These are phyloP conservation scores for Myiagra hebetior DNA, from an alignment of 2,113 vertebrate genomes.

Conservation along the genomic window DNA sequence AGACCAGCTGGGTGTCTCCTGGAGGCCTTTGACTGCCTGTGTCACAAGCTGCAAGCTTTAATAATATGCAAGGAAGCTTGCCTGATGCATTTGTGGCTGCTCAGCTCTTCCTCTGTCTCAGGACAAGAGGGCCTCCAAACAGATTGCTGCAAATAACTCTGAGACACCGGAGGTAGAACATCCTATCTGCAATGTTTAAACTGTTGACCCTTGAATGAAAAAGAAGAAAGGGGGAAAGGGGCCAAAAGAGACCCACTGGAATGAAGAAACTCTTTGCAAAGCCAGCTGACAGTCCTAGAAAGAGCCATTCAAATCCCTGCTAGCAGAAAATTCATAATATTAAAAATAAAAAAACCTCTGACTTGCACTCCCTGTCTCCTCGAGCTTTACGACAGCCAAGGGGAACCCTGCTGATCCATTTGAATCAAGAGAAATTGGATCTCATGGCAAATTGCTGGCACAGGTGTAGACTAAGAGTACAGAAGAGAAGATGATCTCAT, in stretches of 20 bases:
- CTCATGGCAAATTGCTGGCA: neutral
- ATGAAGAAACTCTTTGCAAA: neutral
- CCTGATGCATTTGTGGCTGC: neutral
- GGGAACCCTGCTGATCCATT: neutral
- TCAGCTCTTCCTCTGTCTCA: neutral
- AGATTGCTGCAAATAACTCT: neutral
- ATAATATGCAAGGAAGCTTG: neutral
- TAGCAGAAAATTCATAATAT: neutral
- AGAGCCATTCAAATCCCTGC: neutral
- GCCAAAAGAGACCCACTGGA: neutral
- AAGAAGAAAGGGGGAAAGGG: neutral
- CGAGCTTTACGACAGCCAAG: neutral
- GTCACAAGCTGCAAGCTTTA: neutral
- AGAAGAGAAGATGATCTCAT: neutral
- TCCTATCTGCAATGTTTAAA: neutral
- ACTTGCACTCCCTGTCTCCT: neutral
- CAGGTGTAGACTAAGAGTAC: neutral
- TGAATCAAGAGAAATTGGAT: neutral
- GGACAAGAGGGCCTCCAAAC: neutral
- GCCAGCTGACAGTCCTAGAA: neutral
- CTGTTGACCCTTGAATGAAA: neutral
- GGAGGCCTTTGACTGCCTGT: neutral
- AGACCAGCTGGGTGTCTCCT: neutral
- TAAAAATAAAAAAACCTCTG: neutral
- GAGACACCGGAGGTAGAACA: neutral